A percentile compares a stretch with the other conserved stretches of the same genome.
Evolutionary conservation across 2,888 invertebrate genomes (phyloP).

Genomic region (Nephrotoma appendiculata): DNA sequence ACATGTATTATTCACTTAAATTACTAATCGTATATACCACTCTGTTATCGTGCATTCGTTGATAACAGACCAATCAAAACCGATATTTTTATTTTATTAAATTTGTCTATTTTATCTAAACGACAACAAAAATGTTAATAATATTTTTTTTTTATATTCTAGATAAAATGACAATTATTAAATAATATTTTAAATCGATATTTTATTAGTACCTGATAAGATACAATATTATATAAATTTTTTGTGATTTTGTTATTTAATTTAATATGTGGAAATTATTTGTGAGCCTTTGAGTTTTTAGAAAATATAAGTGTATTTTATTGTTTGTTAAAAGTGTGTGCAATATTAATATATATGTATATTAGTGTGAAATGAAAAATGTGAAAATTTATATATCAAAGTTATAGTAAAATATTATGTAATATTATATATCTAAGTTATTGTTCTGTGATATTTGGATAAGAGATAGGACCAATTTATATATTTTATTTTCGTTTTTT

Average conservation of each 20-base stretch:
- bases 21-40: neutral
- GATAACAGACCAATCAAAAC: neutral
- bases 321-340: neutral
- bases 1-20: neutral
- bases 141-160: neutral
- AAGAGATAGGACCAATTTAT: neutral
- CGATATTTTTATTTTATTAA: neutral
- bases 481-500: neutral
- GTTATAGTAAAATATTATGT: neutral
- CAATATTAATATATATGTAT: neutral
- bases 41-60: neutral
- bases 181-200: neutral
- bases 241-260: neutral
- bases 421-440: neutral
- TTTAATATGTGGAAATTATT: neutral
- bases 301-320: neutral
- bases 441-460: neutral
- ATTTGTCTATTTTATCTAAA: neutral
- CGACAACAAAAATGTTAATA: neutral
- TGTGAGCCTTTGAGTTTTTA: neutral
- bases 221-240: neutral
- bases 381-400: neutral
- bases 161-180: conserved; percentile 2
- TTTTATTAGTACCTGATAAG: neutral
- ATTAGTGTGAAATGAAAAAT: neutral